Evolutionary conservation across 2,113 vertebrate species (phyloP), one percentile per base, ranked within the genome.

Genomic region (Oplegnathus fasciatus): DNA sequence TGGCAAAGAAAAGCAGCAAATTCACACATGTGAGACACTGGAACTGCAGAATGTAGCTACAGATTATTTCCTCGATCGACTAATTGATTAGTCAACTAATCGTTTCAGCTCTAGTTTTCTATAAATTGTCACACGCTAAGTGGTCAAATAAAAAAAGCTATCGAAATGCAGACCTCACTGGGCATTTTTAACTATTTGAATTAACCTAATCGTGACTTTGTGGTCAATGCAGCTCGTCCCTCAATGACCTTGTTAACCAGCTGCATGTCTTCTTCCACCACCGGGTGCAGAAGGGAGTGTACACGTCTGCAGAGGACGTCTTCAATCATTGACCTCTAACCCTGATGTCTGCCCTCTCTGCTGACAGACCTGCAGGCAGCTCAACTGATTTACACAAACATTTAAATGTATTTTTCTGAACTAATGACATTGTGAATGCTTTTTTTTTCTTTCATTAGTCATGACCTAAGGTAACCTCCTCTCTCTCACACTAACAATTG

Each of bases 221-320:
- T 24, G 62, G 62, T 17, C 34, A 1, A 20, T 2, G 60, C 1
- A 37, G 6, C 34, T 65, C 62, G 7, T 24, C 20, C 20, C 4
- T 40, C 30, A 34, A 18, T 20, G 17, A 26, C 18, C 57, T 34
- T 10, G 8, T 22, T n/a, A 24, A 32, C 10, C 46, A 52, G 46
- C 46, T 54, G 22, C 1, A 18, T 2, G 15, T 28, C 48, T 40
- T 71, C 28, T 15, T 20, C 8, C 15, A 37, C 14, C 69, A 13
- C 70, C 37, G 42, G 7, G 5, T 82, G 54, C 72, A 69, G 44
- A n/a, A 62, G 64, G 52, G 72, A 22, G 40, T 67, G 50, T 6
- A 2, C 18, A 6, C 14, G 69, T 22, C 22, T 32, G 66, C 68
- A 80, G n/a, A 9, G 11, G 76, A 34, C 20, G 30, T 37, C 34